A percentile compares a stretch with the other conserved stretches of the same genome.
These are phyloP conservation scores for Gymnorhina tibicen DNA, from an alignment of 2,113 vertebrate species.

Conservation along the genomic window DNA sequence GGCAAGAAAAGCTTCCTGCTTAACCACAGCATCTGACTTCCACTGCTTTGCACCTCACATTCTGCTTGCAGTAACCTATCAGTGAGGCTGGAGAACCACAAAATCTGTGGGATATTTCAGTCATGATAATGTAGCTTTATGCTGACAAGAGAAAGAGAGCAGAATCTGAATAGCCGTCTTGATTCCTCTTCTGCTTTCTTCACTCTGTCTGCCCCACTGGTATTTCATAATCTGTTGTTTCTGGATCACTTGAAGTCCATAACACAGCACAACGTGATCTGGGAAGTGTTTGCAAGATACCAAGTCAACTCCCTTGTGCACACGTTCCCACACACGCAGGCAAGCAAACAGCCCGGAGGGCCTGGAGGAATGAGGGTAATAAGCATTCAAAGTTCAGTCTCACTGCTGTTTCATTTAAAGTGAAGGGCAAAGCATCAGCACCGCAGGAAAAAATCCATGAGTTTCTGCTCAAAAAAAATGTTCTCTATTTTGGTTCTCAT, in stretches of 20 bases:
- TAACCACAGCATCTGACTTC: background rate
- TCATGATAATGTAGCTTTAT: background rate
- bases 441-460: background rate
- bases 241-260: background rate
- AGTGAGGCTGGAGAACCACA: background rate
- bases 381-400: background rate
- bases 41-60: background rate
- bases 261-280: background rate
- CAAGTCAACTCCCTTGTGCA: background rate
- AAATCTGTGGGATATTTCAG: background rate
- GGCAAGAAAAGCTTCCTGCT: background rate
- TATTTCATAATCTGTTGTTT: constrained; percentile 31
- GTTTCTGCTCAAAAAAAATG: background rate
- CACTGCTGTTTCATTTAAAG: background rate
- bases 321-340: background rate
- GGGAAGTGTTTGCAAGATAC: background rate
- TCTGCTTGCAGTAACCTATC: background rate
- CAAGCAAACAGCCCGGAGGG: background rate
- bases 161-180: background rate
- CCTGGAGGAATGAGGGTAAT: background rate
- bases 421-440: background rate
- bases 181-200: background rate
- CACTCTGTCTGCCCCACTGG: background rate
- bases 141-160: background rate
- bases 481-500: background rate